Conservation (phyloP, 2,797 vertebrate species). For the Myotis findleyi region DNA sequence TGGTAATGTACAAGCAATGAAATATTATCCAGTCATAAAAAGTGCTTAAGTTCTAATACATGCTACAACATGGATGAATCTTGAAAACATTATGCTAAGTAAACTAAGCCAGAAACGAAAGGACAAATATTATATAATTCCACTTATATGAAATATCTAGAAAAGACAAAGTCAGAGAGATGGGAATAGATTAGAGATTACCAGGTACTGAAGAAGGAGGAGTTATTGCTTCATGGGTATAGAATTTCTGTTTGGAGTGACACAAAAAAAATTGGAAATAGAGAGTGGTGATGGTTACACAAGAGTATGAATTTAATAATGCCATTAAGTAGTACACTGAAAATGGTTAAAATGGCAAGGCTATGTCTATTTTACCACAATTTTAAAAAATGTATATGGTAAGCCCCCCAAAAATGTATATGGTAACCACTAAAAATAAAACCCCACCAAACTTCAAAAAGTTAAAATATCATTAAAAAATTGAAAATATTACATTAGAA, state of each 20-base stretch:
- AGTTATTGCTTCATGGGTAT: not conserved
- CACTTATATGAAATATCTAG: not conserved
- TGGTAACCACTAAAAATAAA: not conserved
- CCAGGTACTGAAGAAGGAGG: not conserved
- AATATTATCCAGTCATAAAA: not conserved
- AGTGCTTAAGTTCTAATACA: not conserved
- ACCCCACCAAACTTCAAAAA: not conserved
- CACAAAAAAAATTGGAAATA: not conserved
- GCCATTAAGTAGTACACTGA: not conserved
- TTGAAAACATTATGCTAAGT: slow-evolving; percentile 10
- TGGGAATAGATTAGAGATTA: not conserved
- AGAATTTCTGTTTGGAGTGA: not conserved
- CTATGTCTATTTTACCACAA: not conserved
- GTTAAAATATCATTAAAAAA: slow-evolving; percentile 14
- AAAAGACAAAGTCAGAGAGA: not conserved
- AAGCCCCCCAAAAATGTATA: not conserved
- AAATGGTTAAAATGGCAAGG: not conserved
- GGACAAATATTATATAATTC: not conserved
- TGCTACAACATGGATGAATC: not conserved
- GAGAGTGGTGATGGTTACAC: not conserved
- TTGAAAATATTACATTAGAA: not conserved
- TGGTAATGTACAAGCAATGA: not conserved
- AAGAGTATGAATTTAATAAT: not conserved
- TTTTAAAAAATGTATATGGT: not conserved
- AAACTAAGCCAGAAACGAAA: slow-evolving; percentile 13